These are phyloP conservation scores for Orientallactaga bullata DNA, from an alignment of 2,113 vertebrate genomes.

Conservation along the genomic window DNA sequence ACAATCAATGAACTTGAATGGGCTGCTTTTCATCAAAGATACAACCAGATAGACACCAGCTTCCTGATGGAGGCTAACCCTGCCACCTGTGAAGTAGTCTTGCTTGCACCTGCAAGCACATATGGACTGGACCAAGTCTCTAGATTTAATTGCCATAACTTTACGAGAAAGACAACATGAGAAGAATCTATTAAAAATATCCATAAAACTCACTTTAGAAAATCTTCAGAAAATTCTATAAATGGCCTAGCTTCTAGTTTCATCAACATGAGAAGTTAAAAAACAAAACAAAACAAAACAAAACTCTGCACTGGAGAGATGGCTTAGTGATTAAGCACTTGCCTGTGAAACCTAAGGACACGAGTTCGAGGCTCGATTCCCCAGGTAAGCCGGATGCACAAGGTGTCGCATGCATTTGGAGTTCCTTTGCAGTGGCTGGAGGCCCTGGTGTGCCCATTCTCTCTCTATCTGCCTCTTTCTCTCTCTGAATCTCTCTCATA, in stretches of 20 bases:
- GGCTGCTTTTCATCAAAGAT: not conserved
- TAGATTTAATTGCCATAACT: constrained; percentile 7
- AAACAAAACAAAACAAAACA: not conserved
- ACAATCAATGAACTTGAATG: not conserved
- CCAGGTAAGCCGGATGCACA: too few relatives aligned
- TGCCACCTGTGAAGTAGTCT: not conserved
- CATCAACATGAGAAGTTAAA: constrained; percentile 28
- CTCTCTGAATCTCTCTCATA: too few relatives aligned
- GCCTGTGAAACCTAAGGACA: too few relatives aligned
- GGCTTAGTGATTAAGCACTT: too few relatives aligned
- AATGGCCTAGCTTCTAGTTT: constrained; percentile 9
- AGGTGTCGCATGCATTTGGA: too few relatives aligned
- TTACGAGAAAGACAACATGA: constrained; percentile 8
- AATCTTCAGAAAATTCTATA: constrained; percentile 10
- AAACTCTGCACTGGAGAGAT: too few relatives aligned
- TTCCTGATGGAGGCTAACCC: not conserved
- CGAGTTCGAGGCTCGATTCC: too few relatives aligned
- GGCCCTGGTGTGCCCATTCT: too few relatives aligned
- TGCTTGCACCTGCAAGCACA: not conserved
- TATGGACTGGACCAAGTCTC: not conserved
- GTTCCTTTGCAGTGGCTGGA: too few relatives aligned
- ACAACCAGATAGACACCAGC: not conserved
- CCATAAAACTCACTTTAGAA: not conserved
- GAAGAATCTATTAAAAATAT: not conserved
- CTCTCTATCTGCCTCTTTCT: too few relatives aligned